Evolutionary conservation across 2,888 invertebrate genomes (phyloP), one percentile per base, ranked within the genome.

Genomic region (Drosophila incognita): DNA sequence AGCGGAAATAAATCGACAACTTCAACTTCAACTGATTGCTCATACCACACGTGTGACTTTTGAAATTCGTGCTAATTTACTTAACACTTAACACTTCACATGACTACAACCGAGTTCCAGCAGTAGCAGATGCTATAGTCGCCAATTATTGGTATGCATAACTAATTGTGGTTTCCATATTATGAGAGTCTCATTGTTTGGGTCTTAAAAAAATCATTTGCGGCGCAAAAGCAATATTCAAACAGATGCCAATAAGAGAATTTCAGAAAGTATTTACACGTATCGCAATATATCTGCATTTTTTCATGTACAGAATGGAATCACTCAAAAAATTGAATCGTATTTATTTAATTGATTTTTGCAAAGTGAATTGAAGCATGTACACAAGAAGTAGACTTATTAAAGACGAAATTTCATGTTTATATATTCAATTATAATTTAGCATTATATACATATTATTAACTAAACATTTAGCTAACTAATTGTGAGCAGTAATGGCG

Each of bases 1-100:
- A 69, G 40, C 52, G 42, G 46, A 53, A 67, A 77, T 68, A 66
- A 53, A 83, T 86, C 72, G 66, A 57, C 6, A 46, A 56, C 40
- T 59, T 27, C 31, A 69, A 11, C 7, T 11, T n/a, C 35, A 69
- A 6, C 5, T 11, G 15, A 21, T 74, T 54, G 42, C 48, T 24
- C 58, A 48, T 58, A 58, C 46, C 54, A 33, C 46, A 51, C 51
- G 27, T 62, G 57, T 29, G 1, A 11, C 21, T 56, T 63, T 63
- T 35, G 8, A 57, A 36, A 21, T 60, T 60, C 66, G 74, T 74
- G 78, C 62, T 42, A 35, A 74, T 66, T 61, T 31, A 33, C 49
- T 40, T 10, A 48, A 24, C 8, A 33, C 46, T 40, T 10, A 48
- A 24, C 8, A 15, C 24, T 24, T 24, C 24, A 24, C 15, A 46